Percentiles rank a stretch among this genome's conserved stretches.
phyloP scores from a whole-genome alignment of 2,797 vertebrate genomes.

The Crypturellus tataupa region DNA sequence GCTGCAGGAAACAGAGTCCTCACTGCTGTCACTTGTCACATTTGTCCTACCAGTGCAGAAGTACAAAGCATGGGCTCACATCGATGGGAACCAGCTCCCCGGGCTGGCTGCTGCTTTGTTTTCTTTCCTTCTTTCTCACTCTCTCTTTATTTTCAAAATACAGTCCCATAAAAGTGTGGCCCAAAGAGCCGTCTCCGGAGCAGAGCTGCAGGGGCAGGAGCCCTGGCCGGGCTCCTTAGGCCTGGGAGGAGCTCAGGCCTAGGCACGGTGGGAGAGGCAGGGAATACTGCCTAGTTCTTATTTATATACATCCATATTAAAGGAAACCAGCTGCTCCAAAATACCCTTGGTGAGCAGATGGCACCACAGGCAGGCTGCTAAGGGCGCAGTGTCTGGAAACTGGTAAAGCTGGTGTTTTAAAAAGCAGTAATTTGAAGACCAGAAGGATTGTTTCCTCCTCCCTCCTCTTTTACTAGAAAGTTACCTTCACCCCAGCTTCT shows the following conservation, averaged over 20 bases:
- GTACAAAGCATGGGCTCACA: neutral
- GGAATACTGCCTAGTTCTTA: neutral
- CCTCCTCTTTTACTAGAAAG: neutral
- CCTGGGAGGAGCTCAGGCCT: neutral
- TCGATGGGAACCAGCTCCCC: neutral
- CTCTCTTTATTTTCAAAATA: conserved; percentile 23
- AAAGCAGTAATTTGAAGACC: neutral
- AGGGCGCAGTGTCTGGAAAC: neutral
- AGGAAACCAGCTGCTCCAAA: conserved; percentile 23
- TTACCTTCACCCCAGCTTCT: neutral
- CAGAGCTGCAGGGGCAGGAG: neutral
- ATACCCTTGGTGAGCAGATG: neutral
- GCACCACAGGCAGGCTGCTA: conserved; percentile 16
- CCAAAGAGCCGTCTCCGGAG: neutral
- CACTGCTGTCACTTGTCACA: neutral
- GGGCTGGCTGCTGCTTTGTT: neutral
- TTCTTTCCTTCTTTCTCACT: neutral
- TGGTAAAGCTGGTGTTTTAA: neutral
- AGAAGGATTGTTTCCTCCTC: neutral
- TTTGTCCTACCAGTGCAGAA: neutral
- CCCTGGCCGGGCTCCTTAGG: neutral
- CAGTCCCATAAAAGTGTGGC: neutral
- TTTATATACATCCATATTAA: neutral
- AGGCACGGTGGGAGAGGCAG: neutral
- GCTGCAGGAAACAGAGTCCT: neutral